A percentile compares a stretch with the other conserved stretches of the same genome.
These are phyloP conservation scores for Pterostichus niger DNA, from an alignment of 2,888 invertebrate genomes.

Conservation along the genomic window DNA sequence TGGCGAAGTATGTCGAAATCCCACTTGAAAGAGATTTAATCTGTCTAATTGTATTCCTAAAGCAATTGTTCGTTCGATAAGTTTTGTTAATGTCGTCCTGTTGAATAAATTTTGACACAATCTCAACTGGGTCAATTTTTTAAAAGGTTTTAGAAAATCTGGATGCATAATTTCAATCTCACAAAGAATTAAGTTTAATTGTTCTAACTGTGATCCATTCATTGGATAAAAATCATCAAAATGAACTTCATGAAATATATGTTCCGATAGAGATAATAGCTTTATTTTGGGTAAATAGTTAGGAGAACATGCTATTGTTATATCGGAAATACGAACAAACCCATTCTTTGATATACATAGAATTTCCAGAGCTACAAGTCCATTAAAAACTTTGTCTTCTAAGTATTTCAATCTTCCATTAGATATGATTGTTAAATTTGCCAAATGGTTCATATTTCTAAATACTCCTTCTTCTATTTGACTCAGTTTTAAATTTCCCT, in stretches of 20 bases:
- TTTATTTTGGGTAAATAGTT: slow-evolving; percentile 77
- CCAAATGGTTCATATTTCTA: slow-evolving; percentile 77
- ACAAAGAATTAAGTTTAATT: slow-evolving; percentile 79
- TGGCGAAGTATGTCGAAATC: slow-evolving; percentile 79
- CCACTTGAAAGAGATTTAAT: slow-evolving; percentile 79
- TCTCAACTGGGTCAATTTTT: slow-evolving; percentile 76
- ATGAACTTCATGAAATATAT: slow-evolving; percentile 77
- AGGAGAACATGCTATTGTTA: slow-evolving; percentile 77
- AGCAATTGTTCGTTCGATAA: slow-evolving; percentile 75
- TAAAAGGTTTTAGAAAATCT: slow-evolving; percentile 77
- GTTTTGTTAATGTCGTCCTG: slow-evolving; percentile 76
- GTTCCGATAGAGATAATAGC: slow-evolving; percentile 79
- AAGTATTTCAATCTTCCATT: slow-evolving; percentile 78
- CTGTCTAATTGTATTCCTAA: slow-evolving; percentile 76
- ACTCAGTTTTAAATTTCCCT: slow-evolving; percentile 79
- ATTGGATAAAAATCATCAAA: slow-evolving; percentile 78
- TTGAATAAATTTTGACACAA: slow-evolving; percentile 80
- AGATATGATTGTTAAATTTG: slow-evolving; percentile 80
- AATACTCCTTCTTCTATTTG: slow-evolving; percentile 79
- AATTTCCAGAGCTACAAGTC: slow-evolving; percentile 78
- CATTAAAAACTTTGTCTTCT: slow-evolving; percentile 78
- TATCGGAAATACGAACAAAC: slow-evolving; percentile 76
- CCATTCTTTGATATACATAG: slow-evolving; percentile 80
- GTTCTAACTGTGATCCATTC: slow-evolving; percentile 76
- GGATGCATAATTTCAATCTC: slow-evolving; percentile 79